phyloP scores from a whole-genome alignment of 2,113 vertebrate genomes.

The Thunnus maccoyii region DNA sequence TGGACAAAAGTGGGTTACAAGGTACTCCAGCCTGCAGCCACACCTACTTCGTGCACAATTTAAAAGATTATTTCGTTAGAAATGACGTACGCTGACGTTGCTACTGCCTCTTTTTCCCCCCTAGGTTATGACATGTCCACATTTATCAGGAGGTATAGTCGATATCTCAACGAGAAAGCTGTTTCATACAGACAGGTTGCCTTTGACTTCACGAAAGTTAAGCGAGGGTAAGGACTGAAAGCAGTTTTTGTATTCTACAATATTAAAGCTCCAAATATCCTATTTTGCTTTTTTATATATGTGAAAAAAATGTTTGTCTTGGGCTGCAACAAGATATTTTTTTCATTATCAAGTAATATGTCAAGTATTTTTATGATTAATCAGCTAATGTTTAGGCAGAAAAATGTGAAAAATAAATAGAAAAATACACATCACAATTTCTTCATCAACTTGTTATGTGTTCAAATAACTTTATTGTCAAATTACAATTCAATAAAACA shows the following conservation, averaged over 20 bases:
- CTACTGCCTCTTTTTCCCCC: neutral
- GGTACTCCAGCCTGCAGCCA: conserved; percentile 82
- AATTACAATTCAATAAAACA: too few relatives aligned
- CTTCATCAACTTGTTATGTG: too few relatives aligned
- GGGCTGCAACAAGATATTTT: rapidly evolving
- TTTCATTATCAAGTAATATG: neutral
- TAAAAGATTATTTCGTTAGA: neutral
- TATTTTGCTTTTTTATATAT: neutral
- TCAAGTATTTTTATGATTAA: too few relatives aligned
- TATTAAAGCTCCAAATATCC: neutral
- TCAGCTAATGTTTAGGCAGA: neutral
- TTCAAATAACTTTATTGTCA: too few relatives aligned
- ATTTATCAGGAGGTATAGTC: conserved; percentile 97
- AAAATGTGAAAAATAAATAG: neutral
- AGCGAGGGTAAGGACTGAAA: conserved; percentile 91
- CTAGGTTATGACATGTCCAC: conserved; percentile 99
- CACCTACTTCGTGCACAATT: neutral
- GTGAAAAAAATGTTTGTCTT: neutral
- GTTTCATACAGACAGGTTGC: conserved; percentile 99
- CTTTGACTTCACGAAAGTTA: conserved; percentile 99
- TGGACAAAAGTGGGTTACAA: conserved; percentile 99
- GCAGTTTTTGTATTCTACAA: neutral
- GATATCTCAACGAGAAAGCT: conserved; percentile 98
- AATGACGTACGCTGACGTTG: too few relatives aligned
- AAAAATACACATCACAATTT: neutral